These are phyloP conservation scores for Numida meleagris DNA, from an alignment of 2,113 vertebrate genomes.

Conservation along the genomic window DNA sequence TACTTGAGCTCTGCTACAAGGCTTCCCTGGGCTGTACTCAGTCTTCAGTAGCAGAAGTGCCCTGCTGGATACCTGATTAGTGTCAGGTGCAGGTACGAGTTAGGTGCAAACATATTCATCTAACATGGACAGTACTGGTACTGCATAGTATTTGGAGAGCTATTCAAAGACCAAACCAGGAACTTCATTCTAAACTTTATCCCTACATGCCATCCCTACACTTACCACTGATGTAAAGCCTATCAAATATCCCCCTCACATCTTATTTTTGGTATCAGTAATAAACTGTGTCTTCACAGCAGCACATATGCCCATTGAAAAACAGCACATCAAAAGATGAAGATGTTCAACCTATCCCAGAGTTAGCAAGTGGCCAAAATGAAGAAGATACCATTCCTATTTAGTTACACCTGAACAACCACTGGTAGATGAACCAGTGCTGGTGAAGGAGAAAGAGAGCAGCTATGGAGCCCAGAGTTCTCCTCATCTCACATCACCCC, in stretches of 20 bases:
- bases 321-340: background rate
- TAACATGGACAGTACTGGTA: background rate
- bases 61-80: background rate
- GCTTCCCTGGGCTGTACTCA: background rate
- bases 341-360: background rate
- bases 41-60: background rate
- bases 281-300: background rate
- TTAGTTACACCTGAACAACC: background rate
- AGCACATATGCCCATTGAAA: background rate
- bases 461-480: background rate
- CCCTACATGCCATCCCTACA: background rate
- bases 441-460: background rate
- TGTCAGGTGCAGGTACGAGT: background rate
- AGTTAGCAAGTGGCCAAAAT: background rate
- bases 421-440: fast-evolving
- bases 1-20: background rate
- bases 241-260: background rate
- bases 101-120: background rate
- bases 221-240: background rate
- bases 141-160: background rate
- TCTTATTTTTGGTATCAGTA: background rate
- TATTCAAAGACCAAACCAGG: background rate
- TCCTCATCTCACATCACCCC: background rate
- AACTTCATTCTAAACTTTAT: background rate
- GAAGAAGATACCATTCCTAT: background rate